phyloP scores from a whole-genome alignment of 2,797 vertebrate genomes.

The Xenops minutus region DNA sequence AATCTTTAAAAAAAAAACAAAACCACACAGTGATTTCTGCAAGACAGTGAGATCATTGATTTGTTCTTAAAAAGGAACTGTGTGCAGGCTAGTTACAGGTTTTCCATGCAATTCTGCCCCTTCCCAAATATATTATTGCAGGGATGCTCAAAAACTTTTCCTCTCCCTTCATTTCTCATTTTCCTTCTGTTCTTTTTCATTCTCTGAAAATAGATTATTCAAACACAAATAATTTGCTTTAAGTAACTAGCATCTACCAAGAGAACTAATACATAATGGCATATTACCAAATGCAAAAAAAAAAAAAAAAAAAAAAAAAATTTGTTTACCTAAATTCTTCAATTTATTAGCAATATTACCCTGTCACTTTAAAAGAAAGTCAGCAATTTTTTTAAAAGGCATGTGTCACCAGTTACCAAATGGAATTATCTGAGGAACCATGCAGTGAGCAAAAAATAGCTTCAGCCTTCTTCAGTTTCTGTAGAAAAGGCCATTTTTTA shows the following conservation, averaged over 20 bases:
- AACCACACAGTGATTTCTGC: not conserved
- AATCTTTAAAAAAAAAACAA: not conserved
- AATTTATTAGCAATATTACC: not conserved
- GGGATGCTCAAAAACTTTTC: not conserved
- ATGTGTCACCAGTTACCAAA: conserved; percentile 26
- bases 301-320: not conserved
- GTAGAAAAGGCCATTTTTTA: not conserved
- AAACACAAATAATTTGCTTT: not conserved
- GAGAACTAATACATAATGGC: not conserved
- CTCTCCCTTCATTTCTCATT: not conserved
- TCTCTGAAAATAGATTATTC: not conserved
- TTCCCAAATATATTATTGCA: not conserved
- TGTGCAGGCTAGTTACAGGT: not conserved
- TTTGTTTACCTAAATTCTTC: not conserved
- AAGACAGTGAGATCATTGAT: not conserved
- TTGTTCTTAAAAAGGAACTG: not conserved
- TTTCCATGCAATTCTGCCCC: not conserved
- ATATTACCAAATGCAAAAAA: not conserved
- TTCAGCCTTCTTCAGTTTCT: not conserved
- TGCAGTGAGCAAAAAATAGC: conserved; percentile 51
- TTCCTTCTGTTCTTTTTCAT: not conserved
- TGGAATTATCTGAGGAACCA: conserved; percentile 34
- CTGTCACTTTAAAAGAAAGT: not conserved
- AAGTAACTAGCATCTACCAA: not conserved
- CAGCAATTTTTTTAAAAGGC: not conserved